These are phyloP conservation scores for Siniperca undulata DNA, from an alignment of 2,797 vertebrate species.

Conservation along the genomic window DNA sequence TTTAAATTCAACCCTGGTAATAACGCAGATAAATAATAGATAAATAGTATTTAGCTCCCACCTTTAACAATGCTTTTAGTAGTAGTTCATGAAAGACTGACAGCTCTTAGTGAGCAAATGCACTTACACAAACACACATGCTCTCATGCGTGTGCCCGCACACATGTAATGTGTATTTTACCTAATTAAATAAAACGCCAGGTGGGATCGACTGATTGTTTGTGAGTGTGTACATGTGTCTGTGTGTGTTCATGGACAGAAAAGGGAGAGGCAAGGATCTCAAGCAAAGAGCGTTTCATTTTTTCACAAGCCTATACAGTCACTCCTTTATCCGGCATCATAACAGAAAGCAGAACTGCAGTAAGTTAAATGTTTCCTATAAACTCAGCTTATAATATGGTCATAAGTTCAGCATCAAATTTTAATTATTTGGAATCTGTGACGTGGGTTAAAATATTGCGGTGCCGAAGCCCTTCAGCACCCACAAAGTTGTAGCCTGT, in stretches of 20 bases:
- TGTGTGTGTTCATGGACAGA: constrained; percentile 33
- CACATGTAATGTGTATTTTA: constrained; percentile 66
- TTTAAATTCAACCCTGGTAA: constrained; percentile 83
- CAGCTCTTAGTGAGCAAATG: constrained; percentile 71
- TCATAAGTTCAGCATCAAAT: background rate
- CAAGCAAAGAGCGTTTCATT: no score
- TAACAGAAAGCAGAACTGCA: background rate
- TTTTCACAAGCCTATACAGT: background rate
- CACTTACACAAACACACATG: constrained; percentile 44
- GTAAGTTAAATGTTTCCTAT: background rate
- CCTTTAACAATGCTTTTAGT: constrained; percentile 85
- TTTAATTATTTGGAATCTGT: background rate
- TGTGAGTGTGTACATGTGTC: constrained; percentile 28
- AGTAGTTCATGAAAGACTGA: constrained; percentile 83
- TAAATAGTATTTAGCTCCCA: constrained; percentile 88
- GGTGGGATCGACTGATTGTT: constrained; percentile 71
- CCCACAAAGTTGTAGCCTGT: constrained; percentile 7
- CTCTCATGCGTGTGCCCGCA: constrained; percentile 15
- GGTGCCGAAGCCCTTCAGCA: background rate
- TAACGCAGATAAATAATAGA: constrained; percentile 87
- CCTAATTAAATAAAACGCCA: constrained; percentile 80
- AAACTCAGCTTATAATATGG: background rate
- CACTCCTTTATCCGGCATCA: background rate
- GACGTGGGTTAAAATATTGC: background rate
- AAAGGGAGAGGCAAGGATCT: constrained; percentile 26